Base-by-base conservation (phyloP, 2,797 vertebrate genomes). In the Intellagama lesueurii region DNA sequence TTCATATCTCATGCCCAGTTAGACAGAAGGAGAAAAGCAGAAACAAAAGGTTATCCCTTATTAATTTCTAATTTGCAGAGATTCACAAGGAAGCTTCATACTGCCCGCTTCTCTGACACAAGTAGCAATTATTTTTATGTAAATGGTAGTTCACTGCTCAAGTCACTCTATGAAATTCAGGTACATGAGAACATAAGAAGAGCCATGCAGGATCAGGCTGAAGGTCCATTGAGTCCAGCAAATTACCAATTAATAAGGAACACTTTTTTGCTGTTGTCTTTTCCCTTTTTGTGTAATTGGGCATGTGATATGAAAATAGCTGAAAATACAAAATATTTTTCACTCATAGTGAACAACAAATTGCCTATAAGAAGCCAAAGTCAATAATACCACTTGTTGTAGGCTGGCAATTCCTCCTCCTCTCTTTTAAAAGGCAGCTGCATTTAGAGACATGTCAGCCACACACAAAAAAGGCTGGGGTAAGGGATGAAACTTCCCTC, bases 1-100 rank as follows among this genome's bases (percentile, higher is more conserved):
- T 92, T 66, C 24, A 44, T 66, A 75, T 24, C 30, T 32, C 22
- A 76, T 82, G 40, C 30, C 85, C 83, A 83, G 11, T 47, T 66
- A 35, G 30, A 89, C 75, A 80, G 60, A 83, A 64, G 78, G 70
- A 44, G 91, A 56, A 47, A 22, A 85, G 49, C 24, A 69, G 49
- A 52, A 19, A 32, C 35, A 47, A 87, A 81, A 60, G 70, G 52
- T 4, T 4, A 91, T 92, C 81, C 35, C 30, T n/a, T 40, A 72
- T 44, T 60, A 47, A 85, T 75, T 52, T 49, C 1, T 47, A 69
- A 0, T 85, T 22, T 56, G 4, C n/a, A 5, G 22, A 9, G 8
- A 66, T n/a, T 80, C 64, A 1, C 64, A 64, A 64, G 49, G 26
- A 87, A 12, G 19, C 30, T 64, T 75, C 30, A 49, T 60, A 1